Base-by-base conservation (phyloP, 2,888 invertebrate genomes). In the Pelosia muscerda region DNA sequence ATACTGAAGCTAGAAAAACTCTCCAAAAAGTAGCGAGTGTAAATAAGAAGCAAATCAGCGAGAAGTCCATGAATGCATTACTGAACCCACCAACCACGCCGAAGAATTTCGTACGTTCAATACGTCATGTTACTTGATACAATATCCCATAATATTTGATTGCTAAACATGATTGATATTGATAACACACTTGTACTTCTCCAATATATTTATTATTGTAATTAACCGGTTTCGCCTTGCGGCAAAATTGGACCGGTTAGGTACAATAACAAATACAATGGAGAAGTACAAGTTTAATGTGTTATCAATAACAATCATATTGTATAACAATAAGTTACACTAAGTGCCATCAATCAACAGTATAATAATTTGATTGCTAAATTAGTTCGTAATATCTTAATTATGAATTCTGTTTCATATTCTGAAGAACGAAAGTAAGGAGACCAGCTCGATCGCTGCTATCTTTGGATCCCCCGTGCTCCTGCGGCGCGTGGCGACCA, bases 1-100 rank as follows among this genome's bases (percentile, higher is more conserved):
- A 95, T 68, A 93, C 95, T 0, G 95, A 96, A 76, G 97, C 97
- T 0, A 95, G 95, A 73, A 85, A 82, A 8, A 95, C 96, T 5
- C 31, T 97, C 31, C 92, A 94, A 25, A 95, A 93, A 73, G 96
- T 97, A 2, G 96, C 97, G 0, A 93, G 86, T 72, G 89, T 96
- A 0, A 97, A 97, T 76, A 95, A 95, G 55, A 94, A 94, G 5
- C 83, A 91, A 64, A 87, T 96, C 19, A 95, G 95, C 31, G 94
- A 95, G 22, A 93, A 94, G 59, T 92, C 95, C 1, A 78, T 96
- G 73, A 75, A 87, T 26, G 86, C 88, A 1, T 83, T 95, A 22
- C 34, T 59, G 5, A 59, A 23, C 23, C 59, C 31, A 22, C 34
- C 59, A 15, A 59, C 1, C 54, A 1, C 15, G 13, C 13, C 49